phyloP scores from a whole-genome alignment of 2,113 vertebrate genomes.

The Prunella himalayana region DNA sequence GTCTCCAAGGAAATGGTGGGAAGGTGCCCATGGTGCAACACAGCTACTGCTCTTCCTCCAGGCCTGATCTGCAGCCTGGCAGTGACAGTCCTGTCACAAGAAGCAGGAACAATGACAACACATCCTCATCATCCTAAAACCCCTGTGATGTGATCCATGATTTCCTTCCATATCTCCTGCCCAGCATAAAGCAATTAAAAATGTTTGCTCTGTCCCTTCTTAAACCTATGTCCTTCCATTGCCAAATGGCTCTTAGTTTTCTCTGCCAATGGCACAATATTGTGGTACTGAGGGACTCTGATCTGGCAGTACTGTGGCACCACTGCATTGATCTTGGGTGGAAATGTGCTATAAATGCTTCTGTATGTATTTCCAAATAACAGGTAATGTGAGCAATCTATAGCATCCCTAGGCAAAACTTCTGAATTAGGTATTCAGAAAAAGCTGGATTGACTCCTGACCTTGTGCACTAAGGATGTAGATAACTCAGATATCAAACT shows the following conservation, averaged over 20 bases:
- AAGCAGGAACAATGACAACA: background rate
- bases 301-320: background rate
- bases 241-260: background rate
- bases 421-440: background rate
- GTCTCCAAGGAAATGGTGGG: background rate
- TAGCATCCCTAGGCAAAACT: background rate
- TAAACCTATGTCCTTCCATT: background rate
- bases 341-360: background rate
- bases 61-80: background rate
- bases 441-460: background rate
- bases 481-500: background rate
- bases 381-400: background rate
- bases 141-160: background rate
- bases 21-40: rapidly evolving
- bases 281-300: background rate
- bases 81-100: background rate
- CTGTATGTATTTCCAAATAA: background rate
- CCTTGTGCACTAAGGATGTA: background rate
- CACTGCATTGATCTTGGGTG: background rate
- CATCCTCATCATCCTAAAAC: background rate
- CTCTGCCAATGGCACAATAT: background rate
- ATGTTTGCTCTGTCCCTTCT: background rate
- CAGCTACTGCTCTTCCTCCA: background rate
- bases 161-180: background rate
- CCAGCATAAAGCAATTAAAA: background rate